phyloP scores from a whole-genome alignment of 1,140 invertebrate species.

The Halictus rubicundus region DNA sequence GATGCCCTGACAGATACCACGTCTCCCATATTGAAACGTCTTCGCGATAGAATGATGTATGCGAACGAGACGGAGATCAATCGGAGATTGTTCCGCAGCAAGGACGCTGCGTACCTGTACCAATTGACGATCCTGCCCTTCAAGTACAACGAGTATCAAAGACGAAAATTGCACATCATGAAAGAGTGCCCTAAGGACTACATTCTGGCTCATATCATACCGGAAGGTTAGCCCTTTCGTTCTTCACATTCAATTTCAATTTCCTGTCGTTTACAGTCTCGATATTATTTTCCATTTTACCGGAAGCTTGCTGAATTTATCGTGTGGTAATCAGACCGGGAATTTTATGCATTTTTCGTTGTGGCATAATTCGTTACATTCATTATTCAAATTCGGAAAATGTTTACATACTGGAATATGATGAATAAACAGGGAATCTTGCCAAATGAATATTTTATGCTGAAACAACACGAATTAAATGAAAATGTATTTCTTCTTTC shows the following conservation, averaged over 20 bases:
- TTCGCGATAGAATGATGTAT: slow-evolving; percentile 2
- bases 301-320: too few species aligned
- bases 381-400: too few species aligned
- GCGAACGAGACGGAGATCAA: slow-evolving; percentile 6
- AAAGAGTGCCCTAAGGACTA: slow-evolving; percentile 36
- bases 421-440: too few species aligned
- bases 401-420: too few species aligned
- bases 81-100: slow-evolving; percentile 12
- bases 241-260: background rate
- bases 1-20: background rate
- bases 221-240: slow-evolving; percentile 2
- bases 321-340: too few species aligned
- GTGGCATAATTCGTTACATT: too few species aligned
- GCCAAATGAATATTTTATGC: too few species aligned
- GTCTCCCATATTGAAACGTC: background rate
- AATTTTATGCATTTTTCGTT: too few species aligned
- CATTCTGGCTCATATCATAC: background rate
- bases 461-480: too few species aligned
- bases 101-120: slow-evolving; percentile 24
- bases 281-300: too few species aligned
- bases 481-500: too few species aligned
- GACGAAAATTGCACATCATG: background rate
- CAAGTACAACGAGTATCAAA: background rate
- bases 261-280: too few species aligned
- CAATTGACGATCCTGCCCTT: background rate